Conservation (phyloP, 2,797 vertebrate genomes). For the Catostomus latipinnis region DNA sequence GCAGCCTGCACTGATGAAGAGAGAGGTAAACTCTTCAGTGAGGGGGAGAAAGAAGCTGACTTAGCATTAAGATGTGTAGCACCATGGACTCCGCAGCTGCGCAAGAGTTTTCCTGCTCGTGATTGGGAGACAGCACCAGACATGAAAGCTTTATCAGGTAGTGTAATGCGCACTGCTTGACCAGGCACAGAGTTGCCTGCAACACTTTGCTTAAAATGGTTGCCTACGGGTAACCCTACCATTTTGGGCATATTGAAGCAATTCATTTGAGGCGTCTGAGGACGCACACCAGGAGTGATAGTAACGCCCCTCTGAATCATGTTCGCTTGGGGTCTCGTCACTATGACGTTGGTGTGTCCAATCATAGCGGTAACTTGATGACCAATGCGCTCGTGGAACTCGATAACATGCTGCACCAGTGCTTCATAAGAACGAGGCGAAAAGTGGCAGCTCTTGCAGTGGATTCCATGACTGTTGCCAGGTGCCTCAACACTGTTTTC, state of each 20-base stretch:
- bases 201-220: conserved; percentile 86
- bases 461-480: conserved; percentile 87
- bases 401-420: conserved; percentile 95
- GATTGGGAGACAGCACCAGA: conserved; percentile 79
- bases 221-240: conserved; percentile 84
- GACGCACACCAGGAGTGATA: conserved; percentile 78
- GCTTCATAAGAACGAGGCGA: conserved; percentile 95
- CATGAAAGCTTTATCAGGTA: conserved; percentile 77
- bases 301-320: conserved; percentile 82
- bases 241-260: conserved; percentile 88
- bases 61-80: conserved; percentile 76
- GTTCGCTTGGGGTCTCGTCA: conserved; percentile 83
- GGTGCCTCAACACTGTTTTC: conserved; percentile 78
- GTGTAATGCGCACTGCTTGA: conserved; percentile 78
- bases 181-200: conserved; percentile 71
- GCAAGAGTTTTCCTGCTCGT: conserved; percentile 80
- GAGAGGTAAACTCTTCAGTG: conserved; percentile 77
- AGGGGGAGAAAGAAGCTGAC: conserved; percentile 68
- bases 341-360: conserved; percentile 91
- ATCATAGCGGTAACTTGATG: conserved; percentile 98
- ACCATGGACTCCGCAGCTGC: conserved; percentile 77
- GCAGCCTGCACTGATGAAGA: conserved; percentile 78
- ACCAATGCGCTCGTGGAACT: conserved; percentile 97
- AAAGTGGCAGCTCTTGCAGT: conserved; percentile 97
- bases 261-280: conserved; percentile 81